Evolutionary conservation across 2,888 invertebrate genomes (phyloP), one percentile per base, ranked within the genome.

Genomic region (Trissolcus brochymenae): DNA sequence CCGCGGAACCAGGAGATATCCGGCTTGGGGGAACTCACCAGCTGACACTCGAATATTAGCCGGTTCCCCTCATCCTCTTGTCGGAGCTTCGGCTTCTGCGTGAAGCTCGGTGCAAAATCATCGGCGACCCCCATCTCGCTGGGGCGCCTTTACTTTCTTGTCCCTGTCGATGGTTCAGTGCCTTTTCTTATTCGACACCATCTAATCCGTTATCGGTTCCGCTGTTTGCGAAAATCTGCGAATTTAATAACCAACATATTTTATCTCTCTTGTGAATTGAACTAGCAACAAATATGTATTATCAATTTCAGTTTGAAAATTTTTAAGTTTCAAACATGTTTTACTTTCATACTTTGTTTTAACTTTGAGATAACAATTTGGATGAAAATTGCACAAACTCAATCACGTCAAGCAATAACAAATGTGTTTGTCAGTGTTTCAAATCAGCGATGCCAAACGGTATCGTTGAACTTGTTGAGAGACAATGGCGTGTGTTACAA

Each of bases 61-160:
- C 96, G 94, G 91, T 97, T 97, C 86, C 97, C 97, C 89, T 97
- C 97, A 90, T 97, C 97, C 90, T 98, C 98, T 90, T 98, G 98
- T 83, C 97, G 93, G 86, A 98, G 93, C 90, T 96, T 96, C 82
- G 98, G 98, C 94, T 98, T 98, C 92, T 98, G 97, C 84, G 97
- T 96, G 92, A 98, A 98, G 93, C 97, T 98, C 90, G 98, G 98
- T 91, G 98, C 97, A 92, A 97, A 95, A 91, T 97, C 97, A 91
- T 97, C 97, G 89, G 94, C 93, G 91, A 94, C 94, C 92, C 95
- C 95, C 95, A 95, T 95, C 85, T 65, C 79, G 79, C 66, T 68
- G 84, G 83, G 83, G 77, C 81, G 84, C 84, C 84, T 79, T 79
- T 76, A 75, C n/a, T 72, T 73, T 62, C 60, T 55, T 54, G 41